A percentile compares a stretch with the other conserved stretches of the same genome.
Conservation (phyloP, 2,797 vertebrate genomes). For the Myotis daubentonii region DNA sequence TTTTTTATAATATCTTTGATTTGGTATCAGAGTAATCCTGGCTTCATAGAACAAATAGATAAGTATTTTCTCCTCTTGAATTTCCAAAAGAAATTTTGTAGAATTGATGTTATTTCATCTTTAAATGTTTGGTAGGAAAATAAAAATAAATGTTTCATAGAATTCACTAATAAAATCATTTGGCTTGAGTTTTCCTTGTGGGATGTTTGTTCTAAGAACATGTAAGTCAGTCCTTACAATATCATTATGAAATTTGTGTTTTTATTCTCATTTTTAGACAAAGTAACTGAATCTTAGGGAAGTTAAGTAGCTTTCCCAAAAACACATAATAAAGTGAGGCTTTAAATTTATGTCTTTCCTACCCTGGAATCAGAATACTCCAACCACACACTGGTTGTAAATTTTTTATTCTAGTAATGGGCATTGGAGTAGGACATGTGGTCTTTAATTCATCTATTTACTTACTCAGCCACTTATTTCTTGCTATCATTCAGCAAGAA, state of each 20-base stretch:
- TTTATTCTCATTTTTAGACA: not conserved
- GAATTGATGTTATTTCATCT: conserved; percentile 10
- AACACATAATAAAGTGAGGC: not conserved
- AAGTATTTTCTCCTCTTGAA: not conserved
- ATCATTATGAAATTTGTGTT: not conserved
- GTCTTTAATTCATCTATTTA: not conserved
- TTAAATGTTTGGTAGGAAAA: not conserved
- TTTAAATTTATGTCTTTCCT: not conserved
- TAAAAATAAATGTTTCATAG: too few species aligned
- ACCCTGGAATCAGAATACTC: not conserved
- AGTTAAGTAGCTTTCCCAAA: not conserved
- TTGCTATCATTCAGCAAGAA: not conserved
- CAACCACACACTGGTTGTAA: not conserved
- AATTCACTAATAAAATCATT: not conserved
- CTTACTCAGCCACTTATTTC: not conserved
- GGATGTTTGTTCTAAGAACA: not conserved
- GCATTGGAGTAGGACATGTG: not conserved
- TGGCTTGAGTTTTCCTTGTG: not conserved
- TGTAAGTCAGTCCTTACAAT: not conserved
- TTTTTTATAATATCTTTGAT: not conserved
- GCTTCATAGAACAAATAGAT: not conserved
- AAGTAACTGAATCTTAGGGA: not conserved
- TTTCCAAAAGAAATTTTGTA: not conserved
- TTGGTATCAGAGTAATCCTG: not conserved
- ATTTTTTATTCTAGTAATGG: not conserved